These are phyloP conservation scores for Monomorium pharaonis DNA, from an alignment of 1,140 invertebrate species.

Conservation along the genomic window DNA sequence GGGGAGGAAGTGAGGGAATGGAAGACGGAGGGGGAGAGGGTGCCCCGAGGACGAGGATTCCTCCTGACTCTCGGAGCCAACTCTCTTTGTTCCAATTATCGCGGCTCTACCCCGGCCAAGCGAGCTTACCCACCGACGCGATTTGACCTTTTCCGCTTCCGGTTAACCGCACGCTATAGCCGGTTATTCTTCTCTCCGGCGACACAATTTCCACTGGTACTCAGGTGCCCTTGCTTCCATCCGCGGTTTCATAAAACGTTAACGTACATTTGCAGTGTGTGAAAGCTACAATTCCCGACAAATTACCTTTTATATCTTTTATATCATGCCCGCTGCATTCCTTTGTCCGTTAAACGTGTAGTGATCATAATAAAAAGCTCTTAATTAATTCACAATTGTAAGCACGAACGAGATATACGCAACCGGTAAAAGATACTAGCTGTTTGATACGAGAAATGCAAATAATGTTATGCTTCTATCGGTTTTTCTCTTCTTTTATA, in stretches of 20 bases:
- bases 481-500: neutral
- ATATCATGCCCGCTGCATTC: conserved; percentile 17
- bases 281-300: conserved; percentile 45
- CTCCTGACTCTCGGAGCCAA: conserved; percentile 67
- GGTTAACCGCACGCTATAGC: conserved; percentile 72
- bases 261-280: conserved; percentile 42
- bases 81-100: conserved; percentile 79
- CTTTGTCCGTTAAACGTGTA: conserved; percentile 37
- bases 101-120: conserved; percentile 65
- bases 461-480: neutral
- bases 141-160: conserved; percentile 73
- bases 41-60: conserved; percentile 48
- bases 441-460: conserved; percentile 14
- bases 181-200: conserved; percentile 64
- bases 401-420: neutral
- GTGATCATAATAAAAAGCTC: conserved; percentile 47
- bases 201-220: conserved; percentile 66
- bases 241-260: conserved; percentile 53
- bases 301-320: conserved; percentile 52
- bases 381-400: conserved; percentile 46
- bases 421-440: neutral
- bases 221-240: conserved; percentile 46
- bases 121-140: conserved; percentile 66
- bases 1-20: conserved; percentile 41
- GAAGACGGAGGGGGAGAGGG: conserved; percentile 8